These are phyloP conservation scores for Hippasteria phrygiana DNA, from an alignment of 53 echinoderm and acorn worm species.

Conservation along the genomic window DNA sequence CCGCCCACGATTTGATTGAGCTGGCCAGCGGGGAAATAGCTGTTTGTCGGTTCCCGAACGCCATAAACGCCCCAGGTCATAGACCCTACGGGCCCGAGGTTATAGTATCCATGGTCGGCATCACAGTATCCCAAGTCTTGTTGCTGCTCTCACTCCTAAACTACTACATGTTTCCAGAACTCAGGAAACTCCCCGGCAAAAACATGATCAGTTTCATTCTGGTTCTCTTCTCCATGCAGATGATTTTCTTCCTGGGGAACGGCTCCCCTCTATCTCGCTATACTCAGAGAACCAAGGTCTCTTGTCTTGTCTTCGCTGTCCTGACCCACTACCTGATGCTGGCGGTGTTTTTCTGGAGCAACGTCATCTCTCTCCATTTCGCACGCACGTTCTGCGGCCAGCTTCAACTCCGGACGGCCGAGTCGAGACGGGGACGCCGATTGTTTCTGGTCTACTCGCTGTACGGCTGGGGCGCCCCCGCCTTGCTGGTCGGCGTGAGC, in stretches of 20 bases:
- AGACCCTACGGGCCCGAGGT: not conserved
- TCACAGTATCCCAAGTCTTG: slow-evolving; percentile 14
- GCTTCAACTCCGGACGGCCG: not conserved
- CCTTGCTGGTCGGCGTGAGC: not conserved
- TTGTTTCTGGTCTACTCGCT: slow-evolving; percentile 10
- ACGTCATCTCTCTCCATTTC: slow-evolving; percentile 28
- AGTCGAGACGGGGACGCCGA: not conserved
- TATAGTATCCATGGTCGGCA: slow-evolving; percentile 10
- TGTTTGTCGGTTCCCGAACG: slow-evolving; percentile 9
- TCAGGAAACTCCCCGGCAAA: slow-evolving; percentile 38
- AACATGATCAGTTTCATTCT: slow-evolving; percentile 47
- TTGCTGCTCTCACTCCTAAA: slow-evolving; percentile 10
- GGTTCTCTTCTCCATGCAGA: not conserved
- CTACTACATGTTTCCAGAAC: slow-evolving; percentile 47
- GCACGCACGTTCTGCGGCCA: slow-evolving; percentile 36
- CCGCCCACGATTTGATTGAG: slow-evolving; percentile 5
- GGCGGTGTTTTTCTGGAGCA: slow-evolving; percentile 46
- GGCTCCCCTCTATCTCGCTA: not conserved
- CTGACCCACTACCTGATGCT: slow-evolving; percentile 19
- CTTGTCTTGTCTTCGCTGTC: slow-evolving; percentile 33
- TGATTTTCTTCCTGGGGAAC: not conserved
- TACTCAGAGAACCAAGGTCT: not conserved
- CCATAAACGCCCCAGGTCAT: not conserved
- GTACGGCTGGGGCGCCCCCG: slow-evolving; percentile 43
- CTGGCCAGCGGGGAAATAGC: slow-evolving; percentile 12